phyloP scores from a whole-genome alignment of 2,113 vertebrate species.

The Melanostigma gelatinosum region DNA sequence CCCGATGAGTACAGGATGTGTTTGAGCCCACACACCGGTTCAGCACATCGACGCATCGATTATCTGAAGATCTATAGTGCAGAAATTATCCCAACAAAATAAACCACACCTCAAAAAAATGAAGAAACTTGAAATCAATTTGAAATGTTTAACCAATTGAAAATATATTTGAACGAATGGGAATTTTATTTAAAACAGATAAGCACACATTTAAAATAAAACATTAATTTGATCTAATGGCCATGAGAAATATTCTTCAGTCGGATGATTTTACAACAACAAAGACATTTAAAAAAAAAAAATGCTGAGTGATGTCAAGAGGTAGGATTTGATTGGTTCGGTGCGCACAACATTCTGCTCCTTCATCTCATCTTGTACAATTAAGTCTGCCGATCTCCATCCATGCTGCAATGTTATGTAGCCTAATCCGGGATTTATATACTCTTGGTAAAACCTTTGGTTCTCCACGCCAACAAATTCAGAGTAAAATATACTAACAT shows the following conservation, averaged over 20 bases:
- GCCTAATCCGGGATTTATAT: neutral
- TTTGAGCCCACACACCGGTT: constrained; percentile 24
- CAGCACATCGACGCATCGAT: constrained; percentile 32
- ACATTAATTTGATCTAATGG: neutral
- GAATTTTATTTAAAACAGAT: constrained; percentile 49
- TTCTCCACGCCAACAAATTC: neutral
- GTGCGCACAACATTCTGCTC: neutral
- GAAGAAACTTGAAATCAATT: neutral
- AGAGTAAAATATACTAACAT: neutral
- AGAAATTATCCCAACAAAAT: constrained; percentile 25
- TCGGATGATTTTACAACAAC: constrained; percentile 15
- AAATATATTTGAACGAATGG: constrained; percentile 16
- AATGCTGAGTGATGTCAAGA: constrained; percentile 29
- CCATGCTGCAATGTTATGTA: neutral
- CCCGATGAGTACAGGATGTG: constrained; percentile 48
- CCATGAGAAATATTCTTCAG: constrained; percentile 7
- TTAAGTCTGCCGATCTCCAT: neutral
- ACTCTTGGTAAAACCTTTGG: constrained; percentile 8
- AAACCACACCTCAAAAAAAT: neutral
- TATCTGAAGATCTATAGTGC: constrained; percentile 22
- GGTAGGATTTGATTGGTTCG: constrained; percentile 49
- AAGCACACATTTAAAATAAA: constrained; percentile 29
- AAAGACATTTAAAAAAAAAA: neutral
- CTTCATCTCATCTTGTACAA: neutral
- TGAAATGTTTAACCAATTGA: neutral